phyloP scores from a whole-genome alignment of 2,113 vertebrate species.

The Ctenodactylus gundi region DNA sequence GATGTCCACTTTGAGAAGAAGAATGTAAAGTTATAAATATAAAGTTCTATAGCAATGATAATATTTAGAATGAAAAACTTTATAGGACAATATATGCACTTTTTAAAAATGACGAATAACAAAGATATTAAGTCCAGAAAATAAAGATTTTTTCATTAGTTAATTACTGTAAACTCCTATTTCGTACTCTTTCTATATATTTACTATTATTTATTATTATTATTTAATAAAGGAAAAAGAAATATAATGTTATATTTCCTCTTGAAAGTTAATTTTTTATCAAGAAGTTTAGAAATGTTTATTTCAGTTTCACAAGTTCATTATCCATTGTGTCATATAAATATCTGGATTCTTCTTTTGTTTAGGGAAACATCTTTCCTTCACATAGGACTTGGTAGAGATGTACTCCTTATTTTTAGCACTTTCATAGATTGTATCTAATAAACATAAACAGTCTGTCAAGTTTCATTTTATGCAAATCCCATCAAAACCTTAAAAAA shows the following conservation, averaged over 20 bases:
- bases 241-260: not conserved
- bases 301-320: not conserved
- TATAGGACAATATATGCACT: not conserved
- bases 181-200: not conserved
- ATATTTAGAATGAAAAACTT: not conserved
- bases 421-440: not conserved
- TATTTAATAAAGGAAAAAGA: not conserved
- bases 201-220: not conserved
- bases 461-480: not conserved
- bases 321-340: not conserved
- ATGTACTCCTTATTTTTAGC: not conserved
- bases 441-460: not conserved
- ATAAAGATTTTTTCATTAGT: not conserved
- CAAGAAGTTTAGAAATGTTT: not conserved
- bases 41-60: not conserved
- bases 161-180: not conserved
- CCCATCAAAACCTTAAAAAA: not conserved
- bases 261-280: not conserved
- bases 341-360: not conserved
- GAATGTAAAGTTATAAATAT: not conserved
- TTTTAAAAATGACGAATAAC: not conserved
- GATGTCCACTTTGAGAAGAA: not conserved
- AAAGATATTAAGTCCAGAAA: not conserved
- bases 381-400: not conserved
- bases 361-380: not conserved